Conservation (phyloP, 1,140 invertebrate genomes). For the Xylocopa sonorina region DNA sequence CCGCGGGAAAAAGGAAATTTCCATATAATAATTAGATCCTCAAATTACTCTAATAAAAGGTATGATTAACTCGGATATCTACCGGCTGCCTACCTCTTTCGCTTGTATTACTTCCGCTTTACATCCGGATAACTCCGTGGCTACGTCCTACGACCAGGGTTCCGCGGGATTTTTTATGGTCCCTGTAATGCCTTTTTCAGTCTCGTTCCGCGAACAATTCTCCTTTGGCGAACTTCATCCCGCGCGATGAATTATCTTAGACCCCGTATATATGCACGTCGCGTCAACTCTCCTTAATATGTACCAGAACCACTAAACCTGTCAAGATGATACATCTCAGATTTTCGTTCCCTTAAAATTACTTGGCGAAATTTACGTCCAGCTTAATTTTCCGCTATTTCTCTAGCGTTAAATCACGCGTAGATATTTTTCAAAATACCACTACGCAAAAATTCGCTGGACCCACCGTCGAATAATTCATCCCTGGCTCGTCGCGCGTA, state of each 20-base stretch:
- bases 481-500: no score
- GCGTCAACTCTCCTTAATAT: no score
- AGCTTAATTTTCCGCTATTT: no score
- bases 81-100: conserved; percentile 36
- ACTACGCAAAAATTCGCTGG: neutral
- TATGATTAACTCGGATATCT: conserved; percentile 70
- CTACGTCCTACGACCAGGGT: neutral
- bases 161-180: conserved; percentile 2
- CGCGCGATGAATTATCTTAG: neutral
- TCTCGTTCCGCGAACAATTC: neutral
- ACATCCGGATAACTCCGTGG: neutral
- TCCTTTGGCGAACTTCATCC: neutral
- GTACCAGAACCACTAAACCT: no score
- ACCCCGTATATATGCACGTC: no score
- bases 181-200: neutral
- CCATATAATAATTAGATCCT: conserved; percentile 76
- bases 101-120: neutral
- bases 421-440: no score
- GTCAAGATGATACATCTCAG: no score
- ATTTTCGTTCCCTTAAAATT: no score
- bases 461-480: neutral
- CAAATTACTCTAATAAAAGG: conserved; percentile 73
- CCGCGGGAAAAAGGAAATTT: conserved; percentile 67
- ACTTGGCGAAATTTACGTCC: no score
- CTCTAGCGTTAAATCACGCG: no score